These are phyloP conservation scores for Poecilia picta DNA, from an alignment of 2,797 vertebrate genomes.

Conservation along the genomic window DNA sequence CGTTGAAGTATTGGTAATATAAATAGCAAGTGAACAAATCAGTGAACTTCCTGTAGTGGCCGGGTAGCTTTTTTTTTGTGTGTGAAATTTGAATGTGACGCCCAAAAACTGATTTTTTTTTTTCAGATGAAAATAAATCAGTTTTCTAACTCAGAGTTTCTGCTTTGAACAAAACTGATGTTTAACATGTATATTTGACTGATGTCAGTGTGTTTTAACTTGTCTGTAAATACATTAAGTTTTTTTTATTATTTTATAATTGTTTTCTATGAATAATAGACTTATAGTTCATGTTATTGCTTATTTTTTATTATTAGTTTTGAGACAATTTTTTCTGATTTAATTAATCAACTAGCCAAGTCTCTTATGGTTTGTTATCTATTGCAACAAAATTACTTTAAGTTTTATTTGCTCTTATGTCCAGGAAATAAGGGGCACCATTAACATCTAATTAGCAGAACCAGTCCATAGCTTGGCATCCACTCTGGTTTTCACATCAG, in stretches of 20 bases:
- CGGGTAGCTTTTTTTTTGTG: neutral
- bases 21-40: neutral
- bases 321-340: neutral
- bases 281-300: neutral
- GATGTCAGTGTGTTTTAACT: neutral
- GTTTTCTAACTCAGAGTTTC: neutral
- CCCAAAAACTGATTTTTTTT: neutral
- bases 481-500: neutral
- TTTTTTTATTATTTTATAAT: neutral
- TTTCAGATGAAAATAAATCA: neutral
- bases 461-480: neutral
- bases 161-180: neutral
- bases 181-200: neutral
- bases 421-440: neutral
- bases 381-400: neutral
- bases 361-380: neutral
- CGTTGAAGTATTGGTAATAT: neutral
- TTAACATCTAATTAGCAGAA: neutral
- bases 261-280: neutral
- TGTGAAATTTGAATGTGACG: neutral
- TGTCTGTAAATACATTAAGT: neutral
- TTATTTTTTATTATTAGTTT: neutral
- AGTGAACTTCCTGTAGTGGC: neutral
- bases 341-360: neutral
- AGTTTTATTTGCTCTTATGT: neutral